These are phyloP conservation scores for Chlorospingus flavigularis DNA, from an alignment of 2,797 vertebrate species.

Conservation along the genomic window DNA sequence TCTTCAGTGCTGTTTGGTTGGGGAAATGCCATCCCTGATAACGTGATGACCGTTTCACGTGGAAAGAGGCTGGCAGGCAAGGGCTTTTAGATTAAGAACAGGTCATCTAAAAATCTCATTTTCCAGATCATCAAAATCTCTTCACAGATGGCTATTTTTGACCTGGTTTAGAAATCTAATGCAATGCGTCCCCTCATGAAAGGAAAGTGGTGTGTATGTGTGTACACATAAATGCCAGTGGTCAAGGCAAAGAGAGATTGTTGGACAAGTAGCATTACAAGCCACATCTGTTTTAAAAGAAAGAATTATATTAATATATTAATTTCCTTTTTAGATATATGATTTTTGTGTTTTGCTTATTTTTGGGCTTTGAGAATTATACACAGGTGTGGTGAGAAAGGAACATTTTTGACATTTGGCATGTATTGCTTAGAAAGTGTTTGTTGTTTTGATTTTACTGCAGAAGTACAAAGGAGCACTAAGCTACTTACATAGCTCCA, in stretches of 20 bases:
- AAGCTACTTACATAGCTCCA: background rate
- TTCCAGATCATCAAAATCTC: constrained; percentile 46
- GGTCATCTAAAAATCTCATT: constrained; percentile 49
- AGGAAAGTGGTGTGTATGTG: background rate
- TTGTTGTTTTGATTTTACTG: background rate
- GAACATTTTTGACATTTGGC: background rate
- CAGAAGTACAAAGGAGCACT: background rate
- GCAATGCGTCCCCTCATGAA: background rate
- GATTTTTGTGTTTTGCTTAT: background rate
- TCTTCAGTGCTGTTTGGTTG: background rate
- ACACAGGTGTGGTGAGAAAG: background rate
- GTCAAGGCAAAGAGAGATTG: background rate
- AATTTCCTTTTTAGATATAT: background rate
- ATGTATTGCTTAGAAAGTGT: background rate
- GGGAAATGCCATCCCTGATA: background rate
- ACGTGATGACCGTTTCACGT: background rate
- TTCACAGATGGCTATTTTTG: constrained; percentile 37
- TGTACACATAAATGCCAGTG: background rate
- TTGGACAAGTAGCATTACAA: background rate
- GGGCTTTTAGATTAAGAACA: constrained; percentile 43
- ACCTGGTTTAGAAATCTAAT: constrained; percentile 56
- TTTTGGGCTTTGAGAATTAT: background rate
- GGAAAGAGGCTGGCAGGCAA: background rate
- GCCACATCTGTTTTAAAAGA: background rate
- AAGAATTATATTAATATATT: background rate